Conservation (phyloP, 1,140 invertebrate species). For the Octopus sinensis region DNA sequence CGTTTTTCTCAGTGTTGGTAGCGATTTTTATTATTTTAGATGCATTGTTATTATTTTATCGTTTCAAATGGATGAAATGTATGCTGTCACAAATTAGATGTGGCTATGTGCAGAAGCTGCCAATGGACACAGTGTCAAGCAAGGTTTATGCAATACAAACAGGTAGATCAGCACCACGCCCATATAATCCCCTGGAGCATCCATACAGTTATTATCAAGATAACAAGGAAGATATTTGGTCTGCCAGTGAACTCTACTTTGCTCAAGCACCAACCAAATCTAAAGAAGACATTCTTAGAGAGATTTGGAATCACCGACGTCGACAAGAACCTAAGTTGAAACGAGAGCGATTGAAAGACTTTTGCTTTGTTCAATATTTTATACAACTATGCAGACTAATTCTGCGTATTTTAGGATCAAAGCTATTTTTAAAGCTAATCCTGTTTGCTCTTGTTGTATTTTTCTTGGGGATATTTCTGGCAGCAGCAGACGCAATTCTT, state of each 20-base stretch:
- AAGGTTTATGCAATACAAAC: constrained; percentile 18
- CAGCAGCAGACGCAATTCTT: not conserved
- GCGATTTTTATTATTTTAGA: constrained; percentile 3
- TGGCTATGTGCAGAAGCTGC: constrained; percentile 14
- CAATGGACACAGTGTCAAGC: constrained; percentile 7
- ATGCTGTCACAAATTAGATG: constrained; percentile 9
- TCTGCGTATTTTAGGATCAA: constrained; percentile 11
- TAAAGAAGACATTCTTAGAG: constrained; percentile 15
- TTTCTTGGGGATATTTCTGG: constrained; percentile 11
- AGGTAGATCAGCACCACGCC: not conserved
- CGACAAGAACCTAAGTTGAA: constrained; percentile 14
- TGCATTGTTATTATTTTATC: not conserved
- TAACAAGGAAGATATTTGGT: constrained; percentile 16
- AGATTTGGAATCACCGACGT: constrained; percentile 16
- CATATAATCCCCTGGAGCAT: constrained; percentile 16
- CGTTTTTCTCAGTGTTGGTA: constrained; percentile 7
- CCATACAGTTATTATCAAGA: constrained; percentile 17
- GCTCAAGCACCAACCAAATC: constrained; percentile 7
- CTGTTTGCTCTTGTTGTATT: constrained; percentile 15
- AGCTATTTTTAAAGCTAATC: constrained; percentile 14
- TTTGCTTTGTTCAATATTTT: constrained; percentile 15
- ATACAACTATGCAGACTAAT: constrained; percentile 8
- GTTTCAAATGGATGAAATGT: constrained; percentile 8
- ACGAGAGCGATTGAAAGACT: constrained; percentile 13
- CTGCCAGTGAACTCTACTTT: constrained; percentile 13